Evolutionary conservation across 2,888 invertebrate genomes (phyloP).

Genomic region (Keiferia lycopersicella): DNA sequence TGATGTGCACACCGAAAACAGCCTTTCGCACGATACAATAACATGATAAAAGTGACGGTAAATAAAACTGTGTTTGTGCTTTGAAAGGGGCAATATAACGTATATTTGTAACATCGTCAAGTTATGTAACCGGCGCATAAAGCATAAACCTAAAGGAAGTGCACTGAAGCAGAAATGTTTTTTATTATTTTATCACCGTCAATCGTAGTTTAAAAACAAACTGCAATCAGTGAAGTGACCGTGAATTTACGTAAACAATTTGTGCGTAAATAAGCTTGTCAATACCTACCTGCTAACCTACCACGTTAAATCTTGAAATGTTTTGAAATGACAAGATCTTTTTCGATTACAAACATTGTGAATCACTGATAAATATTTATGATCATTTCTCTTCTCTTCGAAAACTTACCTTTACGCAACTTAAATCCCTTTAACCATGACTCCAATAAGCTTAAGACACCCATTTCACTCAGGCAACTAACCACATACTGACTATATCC

Average conservation of each 20-base stretch:
- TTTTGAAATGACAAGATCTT: no score
- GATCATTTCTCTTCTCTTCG: no score
- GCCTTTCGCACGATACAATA: no score
- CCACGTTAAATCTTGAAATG: no score
- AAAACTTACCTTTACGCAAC: slow-evolving; percentile 32
- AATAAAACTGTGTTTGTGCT: no score
- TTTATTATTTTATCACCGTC: slow-evolving; percentile 39
- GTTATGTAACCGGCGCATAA: no score
- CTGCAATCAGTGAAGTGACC: slow-evolving; percentile 50
- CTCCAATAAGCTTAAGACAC: slow-evolving; percentile 41
- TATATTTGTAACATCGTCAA: no score
- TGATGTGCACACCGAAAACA: no score
- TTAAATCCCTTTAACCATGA: slow-evolving; percentile 12
- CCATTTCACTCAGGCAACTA: slow-evolving; percentile 43
- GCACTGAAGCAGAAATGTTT: background rate
- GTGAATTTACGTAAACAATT: slow-evolving; percentile 41
- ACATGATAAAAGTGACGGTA: no score
- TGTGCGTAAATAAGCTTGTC: background rate
- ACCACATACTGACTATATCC: slow-evolving; percentile 38
- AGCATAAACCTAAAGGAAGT: background rate
- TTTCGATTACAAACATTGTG: background rate
- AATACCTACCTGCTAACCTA: background rate
- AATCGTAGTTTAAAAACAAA: slow-evolving; percentile 40
- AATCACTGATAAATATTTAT: background rate
- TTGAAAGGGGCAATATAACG: no score